Base-by-base conservation (phyloP, 2,113 vertebrate genomes). In the Hypomesus transpacificus region DNA sequence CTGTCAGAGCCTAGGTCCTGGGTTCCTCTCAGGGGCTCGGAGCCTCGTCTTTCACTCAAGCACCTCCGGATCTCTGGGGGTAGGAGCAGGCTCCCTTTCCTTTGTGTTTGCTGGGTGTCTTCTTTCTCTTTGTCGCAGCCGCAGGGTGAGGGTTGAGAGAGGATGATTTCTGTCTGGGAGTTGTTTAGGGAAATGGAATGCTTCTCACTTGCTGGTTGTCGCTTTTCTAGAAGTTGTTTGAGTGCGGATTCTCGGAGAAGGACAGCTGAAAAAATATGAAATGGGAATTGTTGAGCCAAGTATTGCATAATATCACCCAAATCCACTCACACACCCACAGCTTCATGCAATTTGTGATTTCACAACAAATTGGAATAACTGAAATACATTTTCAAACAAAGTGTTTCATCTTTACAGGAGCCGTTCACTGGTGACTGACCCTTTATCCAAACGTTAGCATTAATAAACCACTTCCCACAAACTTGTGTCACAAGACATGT, bases 211-310 rank as follows among this genome's bases (percentile, higher is more conserved):
- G 68, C 58, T 7, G 58, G 69, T 54, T 68, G 0, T 56, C 63
- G 82, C 46, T 83, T 84, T 21, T 80, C 74, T 39, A 87, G 7
- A 14, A 91, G 61, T 13, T 92, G 79, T 66, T 85, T 88, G 31
- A 95, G 81, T 9, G 86, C 39, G 0, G 92, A 89, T 16, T 94
- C 92, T 74, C 87, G 86, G 22, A 98, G 83, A 22, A 92, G 76
- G 56, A 99, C 93, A 31, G 96, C 97, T 98, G 46, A 21, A 17
- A 64, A 63, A 82, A 0, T 73, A 76, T 0, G 6, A 51, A 64
- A 72, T 9, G 63, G 63, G 21, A 1, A 46, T 16, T n/a, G 18
- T 59, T 21, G 11, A 59, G 9, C 57, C 57, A n/a, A 59, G 57
- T 46, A 21, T 50, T 2, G 14, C 39, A 46, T 9, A 46, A 46